These are phyloP conservation scores for Gyrodactylus salaris DNA, from an alignment of 1,140 invertebrate genomes.

Conservation along the genomic window DNA sequence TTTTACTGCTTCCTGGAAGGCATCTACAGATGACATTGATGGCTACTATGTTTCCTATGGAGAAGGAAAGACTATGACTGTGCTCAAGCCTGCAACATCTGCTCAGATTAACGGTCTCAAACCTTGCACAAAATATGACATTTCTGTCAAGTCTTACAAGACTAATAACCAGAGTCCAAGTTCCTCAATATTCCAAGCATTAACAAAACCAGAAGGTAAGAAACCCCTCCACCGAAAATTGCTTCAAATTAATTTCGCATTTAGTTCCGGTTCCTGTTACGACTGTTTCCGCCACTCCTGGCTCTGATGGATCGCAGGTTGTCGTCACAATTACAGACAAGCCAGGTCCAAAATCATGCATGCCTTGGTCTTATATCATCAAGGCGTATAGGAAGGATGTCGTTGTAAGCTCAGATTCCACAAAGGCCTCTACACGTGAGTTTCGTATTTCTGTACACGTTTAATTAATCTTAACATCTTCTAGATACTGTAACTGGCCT, in stretches of 20 bases:
- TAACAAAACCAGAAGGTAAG: background rate
- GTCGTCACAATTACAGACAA: background rate
- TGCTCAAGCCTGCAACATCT: background rate
- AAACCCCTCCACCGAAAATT: background rate
- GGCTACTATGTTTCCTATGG: background rate
- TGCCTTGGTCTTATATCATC: background rate
- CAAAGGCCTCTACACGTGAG: background rate
- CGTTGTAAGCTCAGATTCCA: background rate
- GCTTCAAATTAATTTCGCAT: background rate
- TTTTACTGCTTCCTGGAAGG: background rate
- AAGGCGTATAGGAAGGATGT: background rate
- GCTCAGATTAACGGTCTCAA: background rate
- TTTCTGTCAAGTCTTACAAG: background rate
- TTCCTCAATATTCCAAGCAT: background rate
- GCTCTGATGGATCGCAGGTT: background rate
- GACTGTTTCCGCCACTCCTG: background rate
- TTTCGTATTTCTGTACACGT: background rate
- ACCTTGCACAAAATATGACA: background rate
- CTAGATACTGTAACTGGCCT: background rate
- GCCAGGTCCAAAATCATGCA: background rate
- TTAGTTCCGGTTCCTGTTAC: background rate
- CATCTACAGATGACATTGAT: background rate
- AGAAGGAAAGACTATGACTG: background rate
- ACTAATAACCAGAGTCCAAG: background rate
- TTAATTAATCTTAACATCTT: background rate